Conservation (phyloP, 2,113 vertebrate species). For the Pristiophorus japonicus region DNA sequence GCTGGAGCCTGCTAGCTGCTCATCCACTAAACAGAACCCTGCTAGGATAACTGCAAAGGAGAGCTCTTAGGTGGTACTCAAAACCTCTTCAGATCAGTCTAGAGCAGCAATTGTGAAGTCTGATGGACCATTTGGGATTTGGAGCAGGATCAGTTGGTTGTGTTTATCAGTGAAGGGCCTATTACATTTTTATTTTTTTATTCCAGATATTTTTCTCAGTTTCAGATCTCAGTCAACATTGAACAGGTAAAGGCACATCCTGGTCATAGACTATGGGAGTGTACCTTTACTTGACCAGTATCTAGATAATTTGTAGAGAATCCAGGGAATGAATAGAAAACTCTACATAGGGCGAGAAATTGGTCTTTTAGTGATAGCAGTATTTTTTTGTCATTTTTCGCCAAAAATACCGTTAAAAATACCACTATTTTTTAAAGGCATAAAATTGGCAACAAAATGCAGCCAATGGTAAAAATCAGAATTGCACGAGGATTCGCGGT, state of each 20-base stretch:
- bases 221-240: background rate
- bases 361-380: too few relatives aligned
- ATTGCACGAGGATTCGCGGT: too few relatives aligned
- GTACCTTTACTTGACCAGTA: background rate
- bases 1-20: background rate
- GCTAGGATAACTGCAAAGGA: background rate
- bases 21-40: background rate
- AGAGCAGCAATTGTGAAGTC: background rate
- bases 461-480: too few relatives aligned
- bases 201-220: background rate
- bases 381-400: too few relatives aligned
- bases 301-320: background rate
- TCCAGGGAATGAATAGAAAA: background rate
- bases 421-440: too few relatives aligned
- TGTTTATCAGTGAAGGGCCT: background rate
- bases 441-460: too few relatives aligned
- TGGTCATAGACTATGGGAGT: background rate
- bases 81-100: background rate
- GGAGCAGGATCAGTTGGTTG: background rate
- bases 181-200: background rate
- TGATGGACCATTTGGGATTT: background rate
- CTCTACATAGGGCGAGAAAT: too few relatives aligned
- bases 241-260: background rate
- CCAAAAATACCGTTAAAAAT: too few relatives aligned
- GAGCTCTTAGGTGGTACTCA: background rate